Percentiles rank a stretch among this genome's conserved stretches.
Conservation (phyloP, 1,140 invertebrate genomes). For the Oryctes rhinoceros region DNA sequence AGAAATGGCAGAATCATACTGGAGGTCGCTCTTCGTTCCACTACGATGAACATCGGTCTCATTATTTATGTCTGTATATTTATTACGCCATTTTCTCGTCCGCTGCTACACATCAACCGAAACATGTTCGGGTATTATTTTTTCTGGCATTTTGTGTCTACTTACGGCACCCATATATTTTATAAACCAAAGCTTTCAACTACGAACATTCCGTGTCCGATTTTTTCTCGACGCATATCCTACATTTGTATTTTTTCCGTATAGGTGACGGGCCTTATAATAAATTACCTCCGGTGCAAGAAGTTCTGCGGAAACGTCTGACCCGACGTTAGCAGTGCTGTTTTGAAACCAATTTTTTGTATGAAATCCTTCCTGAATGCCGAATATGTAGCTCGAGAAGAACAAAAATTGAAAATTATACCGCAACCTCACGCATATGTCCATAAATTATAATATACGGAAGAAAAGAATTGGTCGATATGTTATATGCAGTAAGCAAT, state of each 20-base stretch:
- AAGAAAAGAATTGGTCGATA: not conserved
- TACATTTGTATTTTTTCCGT: slow-evolving; percentile 23
- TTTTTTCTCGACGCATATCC: not conserved
- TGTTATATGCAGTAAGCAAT: not conserved
- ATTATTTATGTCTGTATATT: slow-evolving; percentile 13
- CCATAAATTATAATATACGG: not conserved
- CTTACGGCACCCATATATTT: not conserved
- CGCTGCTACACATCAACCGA: slow-evolving; percentile 6
- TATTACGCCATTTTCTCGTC: slow-evolving; percentile 5
- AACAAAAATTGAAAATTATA: slow-evolving; percentile 7
- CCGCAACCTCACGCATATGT: too few species aligned
- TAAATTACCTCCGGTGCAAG: slow-evolving; percentile 21
- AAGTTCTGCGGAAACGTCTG: slow-evolving; percentile 16
- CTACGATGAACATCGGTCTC: not conserved
- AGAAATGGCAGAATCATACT: not conserved
- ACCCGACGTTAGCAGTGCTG: not conserved
- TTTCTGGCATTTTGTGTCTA: not conserved
- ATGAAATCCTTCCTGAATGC: not conserved
- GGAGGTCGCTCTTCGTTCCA: not conserved
- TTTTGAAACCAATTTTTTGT: not conserved
- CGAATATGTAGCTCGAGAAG: not conserved
- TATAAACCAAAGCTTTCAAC: slow-evolving; percentile 23
- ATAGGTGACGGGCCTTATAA: slow-evolving; percentile 8
- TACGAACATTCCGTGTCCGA: not conserved
- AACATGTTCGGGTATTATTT: slow-evolving; percentile 19